Percentiles rank a stretch among this genome's conserved stretches.
These are phyloP conservation scores for Chloropsis cyanopogon DNA, from an alignment of 2,113 vertebrate species.

Conservation along the genomic window DNA sequence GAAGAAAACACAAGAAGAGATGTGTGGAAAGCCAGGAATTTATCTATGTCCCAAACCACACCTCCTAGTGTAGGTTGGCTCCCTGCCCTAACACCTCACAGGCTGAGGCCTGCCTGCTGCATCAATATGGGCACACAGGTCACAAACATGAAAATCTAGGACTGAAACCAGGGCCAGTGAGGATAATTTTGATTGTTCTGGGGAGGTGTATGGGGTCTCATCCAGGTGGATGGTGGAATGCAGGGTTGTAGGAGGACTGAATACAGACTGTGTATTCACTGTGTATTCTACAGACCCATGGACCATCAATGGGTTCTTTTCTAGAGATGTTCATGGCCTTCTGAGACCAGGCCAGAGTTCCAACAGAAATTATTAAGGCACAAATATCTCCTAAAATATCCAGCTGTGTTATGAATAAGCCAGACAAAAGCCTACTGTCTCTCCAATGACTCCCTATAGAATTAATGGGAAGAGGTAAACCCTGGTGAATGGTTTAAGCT, in stretches of 20 bases:
- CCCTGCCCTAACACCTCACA: background rate
- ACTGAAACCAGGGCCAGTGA: background rate
- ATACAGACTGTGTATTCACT: background rate
- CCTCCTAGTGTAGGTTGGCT: background rate
- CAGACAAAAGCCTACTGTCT: background rate
- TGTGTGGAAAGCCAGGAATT: background rate
- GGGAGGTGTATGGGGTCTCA: background rate
- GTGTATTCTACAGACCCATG: no score
- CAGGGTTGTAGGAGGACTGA: background rate
- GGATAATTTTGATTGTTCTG: background rate
- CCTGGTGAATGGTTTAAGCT: background rate
- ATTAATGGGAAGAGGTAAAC: background rate
- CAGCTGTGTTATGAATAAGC: background rate
- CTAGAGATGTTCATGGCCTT: background rate
- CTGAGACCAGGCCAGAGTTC: background rate
- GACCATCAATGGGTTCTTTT: background rate
- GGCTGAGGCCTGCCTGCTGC: background rate
- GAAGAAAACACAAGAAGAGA: background rate
- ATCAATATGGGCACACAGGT: fast-evolving
- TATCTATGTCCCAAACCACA: background rate
- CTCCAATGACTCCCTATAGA: background rate
- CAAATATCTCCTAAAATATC: background rate
- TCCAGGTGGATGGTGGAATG: background rate
- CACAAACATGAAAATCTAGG: background rate
- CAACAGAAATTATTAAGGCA: background rate